phyloP scores from a whole-genome alignment of 2,113 vertebrate species.

The Bos indicus region DNA sequence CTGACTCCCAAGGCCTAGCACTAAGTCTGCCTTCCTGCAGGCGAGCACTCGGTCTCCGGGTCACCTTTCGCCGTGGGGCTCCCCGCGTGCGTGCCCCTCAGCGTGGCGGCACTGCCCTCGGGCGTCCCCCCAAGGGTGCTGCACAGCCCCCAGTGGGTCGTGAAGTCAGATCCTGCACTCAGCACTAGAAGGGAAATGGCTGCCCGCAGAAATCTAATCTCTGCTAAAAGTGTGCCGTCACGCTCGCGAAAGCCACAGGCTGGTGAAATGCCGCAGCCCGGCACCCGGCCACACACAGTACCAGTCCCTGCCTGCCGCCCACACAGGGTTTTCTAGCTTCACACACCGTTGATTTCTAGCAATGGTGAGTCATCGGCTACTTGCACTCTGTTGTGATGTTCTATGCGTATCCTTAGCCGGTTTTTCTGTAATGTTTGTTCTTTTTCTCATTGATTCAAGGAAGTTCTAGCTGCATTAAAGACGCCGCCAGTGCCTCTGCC shows the following conservation, averaged over 20 bases:
- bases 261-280: fast-evolving
- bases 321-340: fast-evolving
- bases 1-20: background rate
- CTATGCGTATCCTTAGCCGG: background rate
- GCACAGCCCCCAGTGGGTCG: fast-evolving
- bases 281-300: fast-evolving
- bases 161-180: background rate
- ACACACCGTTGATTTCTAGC: fast-evolving
- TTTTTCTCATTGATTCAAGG: background rate
- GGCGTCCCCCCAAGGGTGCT: background rate
- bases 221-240: background rate
- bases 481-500: too few relatives aligned
- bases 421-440: background rate
- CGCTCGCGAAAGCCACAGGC: fast-evolving
- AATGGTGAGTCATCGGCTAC: fast-evolving
- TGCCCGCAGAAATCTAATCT: background rate
- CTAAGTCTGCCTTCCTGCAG: background rate
- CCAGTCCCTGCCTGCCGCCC: background rate
- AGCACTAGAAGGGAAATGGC: background rate
- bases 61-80: background rate
- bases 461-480: background rate
- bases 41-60: fast-evolving
- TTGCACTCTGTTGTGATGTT: fast-evolving
- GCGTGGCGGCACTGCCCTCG: fast-evolving
- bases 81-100: fast-evolving